Evolutionary conservation across 2,888 invertebrate species (phyloP).

Genomic region (Tupiocoris notatus): DNA sequence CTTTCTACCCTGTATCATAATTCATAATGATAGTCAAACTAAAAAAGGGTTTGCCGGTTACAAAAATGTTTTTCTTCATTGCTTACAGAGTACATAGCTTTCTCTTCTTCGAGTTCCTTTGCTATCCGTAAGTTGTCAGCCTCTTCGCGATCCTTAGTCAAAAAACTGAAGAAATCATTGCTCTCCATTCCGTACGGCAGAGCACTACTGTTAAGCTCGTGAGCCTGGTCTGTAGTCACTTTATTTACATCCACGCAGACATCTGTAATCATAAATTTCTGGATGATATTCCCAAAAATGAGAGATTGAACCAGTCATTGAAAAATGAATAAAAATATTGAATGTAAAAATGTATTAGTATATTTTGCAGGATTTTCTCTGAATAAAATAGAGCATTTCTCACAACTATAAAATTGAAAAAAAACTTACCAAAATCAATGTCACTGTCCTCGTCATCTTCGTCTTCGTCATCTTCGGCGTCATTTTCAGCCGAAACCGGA

Average conservation of each 20-base stretch:
- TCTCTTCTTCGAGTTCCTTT: slow-evolving; percentile 90
- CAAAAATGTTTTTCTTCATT: too few species aligned
- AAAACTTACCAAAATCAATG: slow-evolving; percentile 75
- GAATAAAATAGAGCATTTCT: too few species aligned
- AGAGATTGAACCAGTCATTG: background rate
- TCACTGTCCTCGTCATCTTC: slow-evolving; percentile 84
- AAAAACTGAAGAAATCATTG: slow-evolving; percentile 88
- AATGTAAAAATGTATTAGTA: too few species aligned
- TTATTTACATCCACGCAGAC: slow-evolving; percentile 70
- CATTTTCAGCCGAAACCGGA: slow-evolving; percentile 47
- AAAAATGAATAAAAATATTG: background rate
- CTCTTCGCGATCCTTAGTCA: slow-evolving; percentile 91
- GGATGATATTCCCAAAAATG: background rate
- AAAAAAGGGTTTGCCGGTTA: too few species aligned
- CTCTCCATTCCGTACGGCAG: slow-evolving; percentile 86
- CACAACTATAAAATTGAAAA: too few species aligned
- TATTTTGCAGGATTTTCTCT: background rate
- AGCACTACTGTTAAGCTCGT: slow-evolving; percentile 85
- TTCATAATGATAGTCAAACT: too few species aligned
- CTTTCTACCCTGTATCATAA: slow-evolving; percentile 68
- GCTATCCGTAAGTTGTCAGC: slow-evolving; percentile 85
- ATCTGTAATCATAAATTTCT: slow-evolving; percentile 56
- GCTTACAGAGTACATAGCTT: slow-evolving; percentile 74
- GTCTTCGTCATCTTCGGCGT: slow-evolving; percentile 53
- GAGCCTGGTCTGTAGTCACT: slow-evolving; percentile 73